A percentile compares a stretch with the other conserved stretches of the same genome.
Conservation (phyloP, 92 coral and sea anemone genomes). For the Metridium senile region DNA sequence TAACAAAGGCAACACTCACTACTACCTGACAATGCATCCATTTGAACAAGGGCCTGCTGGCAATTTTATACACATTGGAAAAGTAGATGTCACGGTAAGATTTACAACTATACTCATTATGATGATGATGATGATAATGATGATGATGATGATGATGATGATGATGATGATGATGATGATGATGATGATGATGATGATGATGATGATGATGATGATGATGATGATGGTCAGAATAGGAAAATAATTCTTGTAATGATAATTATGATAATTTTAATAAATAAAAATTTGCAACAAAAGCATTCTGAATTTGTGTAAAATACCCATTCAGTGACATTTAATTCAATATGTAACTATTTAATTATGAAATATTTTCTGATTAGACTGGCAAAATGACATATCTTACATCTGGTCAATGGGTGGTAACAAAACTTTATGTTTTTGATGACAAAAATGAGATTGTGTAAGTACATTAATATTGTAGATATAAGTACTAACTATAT, state of each 20-base stretch:
- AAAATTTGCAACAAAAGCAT: no score
- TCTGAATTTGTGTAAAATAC: no score
- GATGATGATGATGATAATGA: background rate
- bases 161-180: no score
- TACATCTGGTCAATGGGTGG: constrained; percentile 88
- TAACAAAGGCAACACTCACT: constrained; percentile 20
- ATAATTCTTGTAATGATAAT: no score
- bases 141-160: no score
- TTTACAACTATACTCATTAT: background rate
- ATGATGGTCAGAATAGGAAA: no score
- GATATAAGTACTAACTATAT: background rate
- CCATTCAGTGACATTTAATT: background rate
- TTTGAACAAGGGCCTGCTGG: constrained; percentile 75
- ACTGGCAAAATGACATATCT: constrained; percentile 39
- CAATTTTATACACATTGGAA: constrained; percentile 77
- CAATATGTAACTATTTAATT: background rate
- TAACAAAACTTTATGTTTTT: constrained; percentile 63
- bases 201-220: no score
- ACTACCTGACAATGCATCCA: constrained; percentile 70
- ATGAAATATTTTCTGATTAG: constrained; percentile 12
- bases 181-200: no score
- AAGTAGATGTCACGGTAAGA: constrained; percentile 67
- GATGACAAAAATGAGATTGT: constrained; percentile 71
- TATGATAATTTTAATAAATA: no score
- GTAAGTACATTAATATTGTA: constrained; percentile 64